Conservation (phyloP, 2,888 invertebrate genomes). For the Philaethria dido region DNA sequence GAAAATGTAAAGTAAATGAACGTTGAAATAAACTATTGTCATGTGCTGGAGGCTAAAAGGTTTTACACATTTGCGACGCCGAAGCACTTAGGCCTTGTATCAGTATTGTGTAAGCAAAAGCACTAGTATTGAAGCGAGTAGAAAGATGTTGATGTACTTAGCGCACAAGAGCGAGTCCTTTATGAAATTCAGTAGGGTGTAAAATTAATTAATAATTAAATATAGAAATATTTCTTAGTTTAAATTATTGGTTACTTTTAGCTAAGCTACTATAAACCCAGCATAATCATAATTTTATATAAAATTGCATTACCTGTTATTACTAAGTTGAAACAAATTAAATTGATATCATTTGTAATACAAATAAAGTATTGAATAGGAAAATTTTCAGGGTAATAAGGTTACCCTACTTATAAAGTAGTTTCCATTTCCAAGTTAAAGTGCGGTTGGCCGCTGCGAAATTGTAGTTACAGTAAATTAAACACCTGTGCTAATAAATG, state of each 20-base stretch:
- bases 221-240: too few relatives aligned
- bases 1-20: constrained; percentile 6
- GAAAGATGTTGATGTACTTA: neutral
- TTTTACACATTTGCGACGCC: neutral
- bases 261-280: neutral
- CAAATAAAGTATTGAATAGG: neutral
- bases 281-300: too few relatives aligned
- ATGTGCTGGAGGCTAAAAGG: constrained; percentile 2
- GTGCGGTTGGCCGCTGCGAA: constrained; percentile 4
- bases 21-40: constrained; percentile 16
- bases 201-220: neutral
- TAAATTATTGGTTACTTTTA: too few relatives aligned
- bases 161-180: neutral
- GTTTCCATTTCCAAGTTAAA: constrained; percentile 12
- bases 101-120: constrained; percentile 14
- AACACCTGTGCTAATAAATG: constrained; percentile 7
- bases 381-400: neutral
- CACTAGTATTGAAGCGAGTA: neutral
- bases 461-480: constrained; percentile 9
- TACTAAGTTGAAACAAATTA: too few relatives aligned
- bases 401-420: neutral
- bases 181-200: neutral
- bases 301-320: too few relatives aligned
- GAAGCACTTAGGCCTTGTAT: constrained; percentile 4
- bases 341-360: neutral